Conservation (phyloP, 2,797 vertebrate species). For the Microctenopoma stevenorrisi region DNA sequence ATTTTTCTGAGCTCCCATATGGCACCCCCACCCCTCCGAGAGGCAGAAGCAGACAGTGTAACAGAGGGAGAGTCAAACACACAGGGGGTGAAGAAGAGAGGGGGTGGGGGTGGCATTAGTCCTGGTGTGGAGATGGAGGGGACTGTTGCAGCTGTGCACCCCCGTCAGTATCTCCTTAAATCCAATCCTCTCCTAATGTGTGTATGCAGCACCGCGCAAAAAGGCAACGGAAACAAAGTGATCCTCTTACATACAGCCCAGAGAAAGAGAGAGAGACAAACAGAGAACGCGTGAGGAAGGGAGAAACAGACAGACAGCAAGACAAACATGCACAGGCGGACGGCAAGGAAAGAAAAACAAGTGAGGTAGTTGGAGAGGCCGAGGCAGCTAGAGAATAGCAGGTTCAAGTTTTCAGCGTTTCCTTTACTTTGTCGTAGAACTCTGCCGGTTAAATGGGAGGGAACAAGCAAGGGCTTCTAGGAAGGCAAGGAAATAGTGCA, state of each 20-base stretch:
- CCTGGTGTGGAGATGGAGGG: slow-evolving; percentile 77
- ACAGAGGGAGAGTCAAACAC: slow-evolving; percentile 60
- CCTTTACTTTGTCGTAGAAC: slow-evolving; percentile 75
- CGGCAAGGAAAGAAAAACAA: slow-evolving; percentile 61
- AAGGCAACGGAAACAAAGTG: slow-evolving; percentile 81
- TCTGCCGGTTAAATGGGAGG: slow-evolving; percentile 86
- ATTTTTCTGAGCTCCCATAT: slow-evolving; percentile 83
- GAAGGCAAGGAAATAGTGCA: slow-evolving; percentile 88
- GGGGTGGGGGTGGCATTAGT: slow-evolving; percentile 53
- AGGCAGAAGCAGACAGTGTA: slow-evolving; percentile 74
- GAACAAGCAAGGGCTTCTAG: slow-evolving; percentile 83
- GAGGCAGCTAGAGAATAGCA: slow-evolving; percentile 69
- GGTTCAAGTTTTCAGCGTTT: slow-evolving; percentile 80
- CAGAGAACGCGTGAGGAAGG: slow-evolving; percentile 42
- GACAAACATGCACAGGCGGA: slow-evolving; percentile 24
- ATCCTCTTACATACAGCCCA: slow-evolving; percentile 75
- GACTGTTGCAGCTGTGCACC: slow-evolving; percentile 91
- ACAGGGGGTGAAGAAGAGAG: slow-evolving; percentile 29
- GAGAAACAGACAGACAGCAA: slow-evolving; percentile 12
- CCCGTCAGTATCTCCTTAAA: slow-evolving; percentile 80
- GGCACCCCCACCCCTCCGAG: slow-evolving; percentile 73
- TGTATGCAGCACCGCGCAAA: slow-evolving; percentile 71
- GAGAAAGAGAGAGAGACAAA: slow-evolving; percentile 42
- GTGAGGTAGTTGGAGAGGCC: slow-evolving; percentile 69
- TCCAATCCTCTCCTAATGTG: slow-evolving; percentile 71